Evolutionary conservation across 1,140 invertebrate species (phyloP), one percentile per base, ranked within the genome.

Genomic region (Aphaenogaster floridana): DNA sequence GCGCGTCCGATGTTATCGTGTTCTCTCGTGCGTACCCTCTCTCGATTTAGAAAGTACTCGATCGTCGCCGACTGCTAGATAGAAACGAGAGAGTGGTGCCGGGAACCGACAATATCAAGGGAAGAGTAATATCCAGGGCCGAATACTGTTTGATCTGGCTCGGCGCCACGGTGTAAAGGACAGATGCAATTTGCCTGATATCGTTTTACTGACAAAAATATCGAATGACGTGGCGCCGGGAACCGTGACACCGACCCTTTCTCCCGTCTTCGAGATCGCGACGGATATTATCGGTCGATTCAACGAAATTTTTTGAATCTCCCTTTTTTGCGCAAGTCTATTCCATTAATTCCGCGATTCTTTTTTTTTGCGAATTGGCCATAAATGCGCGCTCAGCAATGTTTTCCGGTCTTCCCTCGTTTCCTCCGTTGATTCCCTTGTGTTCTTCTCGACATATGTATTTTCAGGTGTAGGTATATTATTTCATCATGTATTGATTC

Each of bases 201-300:
- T 94, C 94, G 93, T 93, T 94, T 94, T 93, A 92, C 93, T 94
- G 94, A 94, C 93, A 94, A 94, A 94, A 93, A 94, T 94, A 94
- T 94, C 93, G 92, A 92, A 92, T 93, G 92, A 93, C 92, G 91
- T 91, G 89, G 89, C 92, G 88, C 90, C 86, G 88, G 69, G 86
- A 86, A 61, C 90, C 39, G 69, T 89, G 91, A 89, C 86, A 90
- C 50, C 86, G 48, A 86, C 85, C 86, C 88, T 86, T 72, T 79
- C 76, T 77, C 80, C 79, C 86, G 69, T 91, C 90, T 91, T 91
- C 87, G 90, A 91, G 90, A 86, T 85, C 83, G 84, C 90, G 89
- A 91, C 71, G 89, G 61, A 91, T 89, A 91, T 89, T 91, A 91
- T 91, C 84, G 90, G 86, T 63, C 81, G 87, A 68, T 80, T 52